These are phyloP conservation scores for Scolopax bukidnonensis DNA, from an alignment of 2,797 vertebrate genomes.

Conservation along the genomic window DNA sequence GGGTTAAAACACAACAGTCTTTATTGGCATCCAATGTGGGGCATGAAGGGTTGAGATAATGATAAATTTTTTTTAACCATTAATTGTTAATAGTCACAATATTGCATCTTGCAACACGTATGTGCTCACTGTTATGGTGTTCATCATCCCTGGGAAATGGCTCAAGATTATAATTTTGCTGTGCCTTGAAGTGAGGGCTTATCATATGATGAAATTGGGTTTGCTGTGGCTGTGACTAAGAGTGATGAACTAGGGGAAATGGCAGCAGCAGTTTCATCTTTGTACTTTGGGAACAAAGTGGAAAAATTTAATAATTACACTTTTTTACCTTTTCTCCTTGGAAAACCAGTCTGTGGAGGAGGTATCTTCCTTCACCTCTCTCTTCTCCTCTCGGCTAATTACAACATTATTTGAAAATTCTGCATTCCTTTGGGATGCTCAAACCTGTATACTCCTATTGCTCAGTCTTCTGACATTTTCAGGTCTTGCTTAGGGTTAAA, in stretches of 20 bases:
- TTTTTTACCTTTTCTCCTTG: not conserved
- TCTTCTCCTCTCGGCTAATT: not conserved
- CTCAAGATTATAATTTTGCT: not conserved
- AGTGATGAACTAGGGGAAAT: not conserved
- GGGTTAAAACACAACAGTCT: not conserved
- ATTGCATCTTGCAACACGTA: not conserved
- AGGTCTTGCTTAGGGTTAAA: not conserved
- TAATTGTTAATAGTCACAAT: not conserved
- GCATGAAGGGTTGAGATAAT: not conserved
- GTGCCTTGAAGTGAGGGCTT: not conserved
- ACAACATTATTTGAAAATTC: not conserved
- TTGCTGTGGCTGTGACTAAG: not conserved
- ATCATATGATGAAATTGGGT: not conserved
- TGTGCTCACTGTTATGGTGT: not conserved
- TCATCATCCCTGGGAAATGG: not conserved
- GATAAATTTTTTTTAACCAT: not conserved
- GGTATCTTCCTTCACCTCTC: not conserved
- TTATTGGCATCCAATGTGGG: not conserved
- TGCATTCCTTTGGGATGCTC: not conserved
- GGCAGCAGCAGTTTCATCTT: not conserved
- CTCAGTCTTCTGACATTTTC: not conserved
- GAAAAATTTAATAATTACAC: not conserved
- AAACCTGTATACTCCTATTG: not conserved
- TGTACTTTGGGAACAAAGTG: not conserved
- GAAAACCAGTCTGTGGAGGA: not conserved